These are phyloP conservation scores for Lordiphosa mommai DNA, from an alignment of 1,140 invertebrate species.

Conservation along the genomic window DNA sequence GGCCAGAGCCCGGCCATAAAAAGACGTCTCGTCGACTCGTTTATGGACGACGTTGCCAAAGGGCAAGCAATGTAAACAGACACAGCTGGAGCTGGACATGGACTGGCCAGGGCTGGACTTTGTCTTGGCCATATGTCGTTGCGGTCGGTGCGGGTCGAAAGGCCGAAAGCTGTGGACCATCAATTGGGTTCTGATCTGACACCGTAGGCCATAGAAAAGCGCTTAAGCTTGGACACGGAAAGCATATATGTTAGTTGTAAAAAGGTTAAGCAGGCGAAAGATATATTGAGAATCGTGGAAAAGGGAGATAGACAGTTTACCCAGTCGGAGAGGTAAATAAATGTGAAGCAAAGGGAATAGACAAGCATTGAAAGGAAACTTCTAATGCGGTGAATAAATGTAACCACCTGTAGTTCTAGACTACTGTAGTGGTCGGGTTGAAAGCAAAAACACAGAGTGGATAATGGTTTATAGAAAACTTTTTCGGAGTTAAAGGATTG, in stretches of 20 bases:
- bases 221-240: conserved; percentile 24
- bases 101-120: conserved; percentile 7
- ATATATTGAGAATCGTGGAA: background rate
- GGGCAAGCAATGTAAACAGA: conserved; percentile 59
- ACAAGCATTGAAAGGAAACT: background rate
- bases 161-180: conserved; percentile 35
- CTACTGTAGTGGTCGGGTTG: no score
- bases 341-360: background rate
- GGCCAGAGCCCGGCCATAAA: conserved; percentile 26
- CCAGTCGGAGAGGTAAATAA: background rate
- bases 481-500: no score
- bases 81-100: conserved; percentile 45
- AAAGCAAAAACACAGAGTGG: no score
- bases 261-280: background rate
- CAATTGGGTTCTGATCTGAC: conserved; percentile 47
- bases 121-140: conserved; percentile 33
- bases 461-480: no score
- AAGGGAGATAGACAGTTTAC: background rate
- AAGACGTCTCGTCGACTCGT: conserved; percentile 26
- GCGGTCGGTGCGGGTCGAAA: conserved; percentile 28
- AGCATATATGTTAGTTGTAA: conserved; percentile 3
- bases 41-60: conserved; percentile 32
- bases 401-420: no score
- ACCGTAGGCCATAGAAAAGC: conserved; percentile 35
- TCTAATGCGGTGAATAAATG: no score